Percentiles rank a stretch among this genome's conserved stretches.
Evolutionary conservation across 2,888 invertebrate species (phyloP).

Genomic region (Lutraria lutraria): DNA sequence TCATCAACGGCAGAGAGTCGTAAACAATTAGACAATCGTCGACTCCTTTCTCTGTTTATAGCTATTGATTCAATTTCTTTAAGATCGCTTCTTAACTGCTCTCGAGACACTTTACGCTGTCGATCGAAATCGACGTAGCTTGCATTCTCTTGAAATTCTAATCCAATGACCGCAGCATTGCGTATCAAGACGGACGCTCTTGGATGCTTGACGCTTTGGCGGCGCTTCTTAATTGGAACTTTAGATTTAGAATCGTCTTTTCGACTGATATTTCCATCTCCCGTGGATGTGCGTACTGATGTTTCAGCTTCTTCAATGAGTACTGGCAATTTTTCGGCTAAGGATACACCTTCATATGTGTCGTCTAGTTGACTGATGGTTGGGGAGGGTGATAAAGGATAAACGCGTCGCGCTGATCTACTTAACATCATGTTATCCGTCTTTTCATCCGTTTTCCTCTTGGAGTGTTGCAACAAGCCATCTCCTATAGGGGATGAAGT

Average conservation of each 20-base stretch:
- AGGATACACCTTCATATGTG: not conserved
- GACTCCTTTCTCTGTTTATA: not conserved
- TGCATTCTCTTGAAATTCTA: conserved; percentile 25
- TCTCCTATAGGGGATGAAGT: conserved; percentile 59
- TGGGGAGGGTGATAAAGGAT: conserved; percentile 4
- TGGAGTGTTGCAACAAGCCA: conserved; percentile 50
- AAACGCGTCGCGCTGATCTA: conserved; percentile 23
- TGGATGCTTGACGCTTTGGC: conserved; percentile 5
- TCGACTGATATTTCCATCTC: not conserved
- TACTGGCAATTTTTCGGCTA: conserved; percentile 20
- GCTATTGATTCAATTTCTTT: conserved; percentile 28
- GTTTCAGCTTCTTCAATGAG: conserved; percentile 38
- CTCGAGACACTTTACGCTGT: conserved; percentile 35
- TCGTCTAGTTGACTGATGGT: not conserved
- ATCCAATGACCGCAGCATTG: conserved; percentile 41
- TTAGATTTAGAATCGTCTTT: not conserved
- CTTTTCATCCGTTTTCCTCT: not conserved
- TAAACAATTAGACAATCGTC: conserved; percentile 35
- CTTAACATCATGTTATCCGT: not conserved
- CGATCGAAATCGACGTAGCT: not conserved
- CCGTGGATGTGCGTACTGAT: not conserved
- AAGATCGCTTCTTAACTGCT: conserved; percentile 23
- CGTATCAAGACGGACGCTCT: conserved; percentile 33
- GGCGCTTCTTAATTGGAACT: not conserved
- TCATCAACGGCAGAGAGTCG: conserved; percentile 28